Percentiles rank a stretch among this genome's conserved stretches.
Conservation (phyloP, 2,888 invertebrate genomes). For the Drosophila algonquin region DNA sequence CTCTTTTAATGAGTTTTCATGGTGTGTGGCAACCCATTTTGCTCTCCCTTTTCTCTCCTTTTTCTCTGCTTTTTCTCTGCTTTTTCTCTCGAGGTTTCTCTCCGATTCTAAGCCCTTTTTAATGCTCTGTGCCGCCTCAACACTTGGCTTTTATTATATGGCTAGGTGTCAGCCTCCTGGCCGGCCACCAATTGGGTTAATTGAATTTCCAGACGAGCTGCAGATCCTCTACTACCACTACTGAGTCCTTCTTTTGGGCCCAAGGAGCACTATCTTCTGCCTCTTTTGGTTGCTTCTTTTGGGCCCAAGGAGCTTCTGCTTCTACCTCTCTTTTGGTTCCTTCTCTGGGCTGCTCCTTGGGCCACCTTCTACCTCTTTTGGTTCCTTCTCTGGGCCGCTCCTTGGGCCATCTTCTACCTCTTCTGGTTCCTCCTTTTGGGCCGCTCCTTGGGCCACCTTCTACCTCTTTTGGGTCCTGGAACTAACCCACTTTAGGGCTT, state of each 20-base stretch:
- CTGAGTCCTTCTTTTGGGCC: not conserved
- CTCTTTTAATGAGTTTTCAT: constrained; percentile 55
- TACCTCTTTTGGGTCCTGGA: not conserved
- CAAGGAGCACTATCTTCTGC: not conserved
- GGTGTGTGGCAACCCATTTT: constrained; percentile 40
- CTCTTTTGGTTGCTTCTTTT: not conserved
- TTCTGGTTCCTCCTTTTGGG: not conserved
- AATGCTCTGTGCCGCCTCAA: constrained; percentile 44
- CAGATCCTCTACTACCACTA: not conserved
- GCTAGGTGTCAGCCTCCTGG: constrained; percentile 26
- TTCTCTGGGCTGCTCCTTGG: no score
- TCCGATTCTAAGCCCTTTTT: constrained; percentile 53
- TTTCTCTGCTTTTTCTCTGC: constrained; percentile 11
- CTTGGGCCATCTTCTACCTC: not conserved
- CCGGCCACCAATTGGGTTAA: constrained; percentile 69
- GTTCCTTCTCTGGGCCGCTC: not conserved
- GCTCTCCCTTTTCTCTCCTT: constrained; percentile 36
- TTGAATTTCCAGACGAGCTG: constrained; percentile 71
- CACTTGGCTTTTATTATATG: constrained; percentile 29
- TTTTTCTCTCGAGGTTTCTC: constrained; percentile 21
- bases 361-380: not conserved
- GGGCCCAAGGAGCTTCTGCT: not conserved
- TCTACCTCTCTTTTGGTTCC: no score
- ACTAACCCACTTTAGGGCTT: constrained; percentile 3
- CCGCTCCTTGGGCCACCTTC: not conserved